These are phyloP conservation scores for Stenodera caucasica DNA, from an alignment of 2,888 invertebrate species.

Conservation along the genomic window DNA sequence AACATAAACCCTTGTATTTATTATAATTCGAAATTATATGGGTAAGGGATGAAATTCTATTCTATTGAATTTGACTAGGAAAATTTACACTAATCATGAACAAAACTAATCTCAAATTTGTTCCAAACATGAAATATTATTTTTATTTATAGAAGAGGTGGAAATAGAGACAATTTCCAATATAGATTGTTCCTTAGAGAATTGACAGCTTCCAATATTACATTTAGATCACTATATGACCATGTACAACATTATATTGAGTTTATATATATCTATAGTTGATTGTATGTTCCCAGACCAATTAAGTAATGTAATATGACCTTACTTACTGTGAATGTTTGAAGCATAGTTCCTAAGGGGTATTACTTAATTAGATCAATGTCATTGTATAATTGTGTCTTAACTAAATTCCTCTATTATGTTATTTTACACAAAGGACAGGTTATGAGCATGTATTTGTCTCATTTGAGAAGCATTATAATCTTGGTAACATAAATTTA, in stretches of 20 bases:
- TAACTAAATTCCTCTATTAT: background rate
- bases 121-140: no score
- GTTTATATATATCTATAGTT: background rate
- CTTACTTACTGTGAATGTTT: slow-evolving; percentile 32
- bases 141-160: no score
- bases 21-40: no score
- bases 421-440: background rate
- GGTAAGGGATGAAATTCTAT: no score
- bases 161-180: background rate
- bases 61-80: no score
- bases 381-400: slow-evolving; percentile 17
- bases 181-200: background rate
- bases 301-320: slow-evolving; percentile 36
- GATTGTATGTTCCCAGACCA: slow-evolving; percentile 30
- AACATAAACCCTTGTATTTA: no score
- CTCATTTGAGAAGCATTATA: background rate
- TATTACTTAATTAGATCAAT: slow-evolving; percentile 33
- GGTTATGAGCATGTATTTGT: background rate
- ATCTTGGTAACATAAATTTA: no score
- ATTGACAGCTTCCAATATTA: background rate
- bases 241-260: background rate
- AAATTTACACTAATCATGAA: no score
- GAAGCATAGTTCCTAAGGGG: slow-evolving; percentile 32
- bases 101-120: no score
- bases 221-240: background rate